These are phyloP conservation scores for Urophycis tenuis DNA, from an alignment of 2,797 vertebrate species.

Conservation along the genomic window DNA sequence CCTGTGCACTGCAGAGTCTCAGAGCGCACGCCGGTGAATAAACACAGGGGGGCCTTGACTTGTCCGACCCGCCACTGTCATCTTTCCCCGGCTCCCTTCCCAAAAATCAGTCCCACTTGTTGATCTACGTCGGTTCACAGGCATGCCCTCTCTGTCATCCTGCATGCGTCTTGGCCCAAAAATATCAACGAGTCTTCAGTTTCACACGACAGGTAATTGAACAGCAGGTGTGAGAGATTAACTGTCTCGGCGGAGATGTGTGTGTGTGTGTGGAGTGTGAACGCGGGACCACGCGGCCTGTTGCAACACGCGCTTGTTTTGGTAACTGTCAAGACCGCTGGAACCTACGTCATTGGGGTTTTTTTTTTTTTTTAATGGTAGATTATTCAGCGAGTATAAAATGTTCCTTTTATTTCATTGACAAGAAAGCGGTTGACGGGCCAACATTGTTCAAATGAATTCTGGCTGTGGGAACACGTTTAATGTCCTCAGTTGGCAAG, in stretches of 20 bases:
- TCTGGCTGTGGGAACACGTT: slow-evolving; percentile 22
- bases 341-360: slow-evolving; percentile 40
- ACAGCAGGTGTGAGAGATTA: slow-evolving; percentile 41
- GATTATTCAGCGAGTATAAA: slow-evolving; percentile 24
- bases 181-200: slow-evolving; percentile 44
- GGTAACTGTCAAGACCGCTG: slow-evolving; percentile 36
- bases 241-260: slow-evolving; percentile 30
- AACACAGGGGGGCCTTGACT: slow-evolving; percentile 12
- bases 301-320: slow-evolving; percentile 55
- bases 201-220: slow-evolving; percentile 52
- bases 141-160: slow-evolving; percentile 44
- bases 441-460: slow-evolving; percentile 11
- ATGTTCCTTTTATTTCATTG: slow-evolving; percentile 34
- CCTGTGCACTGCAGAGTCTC: too few species aligned
- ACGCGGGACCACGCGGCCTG: slow-evolving; percentile 38
- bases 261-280: slow-evolving; percentile 28
- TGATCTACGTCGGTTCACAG: slow-evolving; percentile 40
- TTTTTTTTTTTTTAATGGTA: slow-evolving; percentile 42
- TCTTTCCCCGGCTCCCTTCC: slow-evolving; percentile 19
- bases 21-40: slow-evolving; percentile 15
- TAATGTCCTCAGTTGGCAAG: slow-evolving; percentile 14
- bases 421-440: slow-evolving; percentile 31
- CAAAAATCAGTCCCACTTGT: slow-evolving; percentile 27
- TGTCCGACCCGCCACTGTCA: slow-evolving; percentile 19
- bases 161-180: slow-evolving; percentile 45